Base-by-base conservation (phyloP, 2,888 invertebrate species). In the Opisthograptis luteolata region DNA sequence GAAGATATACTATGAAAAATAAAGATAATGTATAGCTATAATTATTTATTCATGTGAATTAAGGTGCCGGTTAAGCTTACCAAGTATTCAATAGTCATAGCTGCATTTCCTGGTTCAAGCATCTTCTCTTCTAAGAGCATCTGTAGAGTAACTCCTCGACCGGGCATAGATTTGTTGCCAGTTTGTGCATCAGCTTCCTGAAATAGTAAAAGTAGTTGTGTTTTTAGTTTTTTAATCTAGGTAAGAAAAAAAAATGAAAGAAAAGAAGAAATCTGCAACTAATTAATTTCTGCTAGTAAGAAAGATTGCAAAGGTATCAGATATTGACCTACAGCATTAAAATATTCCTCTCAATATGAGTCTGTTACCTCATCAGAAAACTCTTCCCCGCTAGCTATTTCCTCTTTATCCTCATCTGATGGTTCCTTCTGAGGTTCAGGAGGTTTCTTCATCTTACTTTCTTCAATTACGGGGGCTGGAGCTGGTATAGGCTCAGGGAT, bases 51-150 rank as follows among this genome's bases (percentile, higher is more conserved):
- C n/a, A n/a, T n/a, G n/a, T n/a, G n/a, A n/a, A n/a, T n/a, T n/a
- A n/a, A n/a, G n/a, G n/a, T n/a, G n/a, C n/a, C n/a, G n/a, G n/a
- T 10, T 3, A 8, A 8, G 45, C 14, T 64, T 91, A 96, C 96
- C 92, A 97, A 91, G 86, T 97, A 97, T 80, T 97, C 97, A 68
- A 97, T 96, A 39, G 97, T 95, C 94, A 98, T 95, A 41, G 95
- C 92, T 28, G 95, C 96, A 73, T 93, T 94, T 28, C 97, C 97
- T 32, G 97, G 95, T 70, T 95, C 94, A 54, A 97, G 91, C 74
- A 97, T 94, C 76, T 96, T 95, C 43, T 97, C 97, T 64, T 95
- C 93, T 74, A 98, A 91, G 34, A 98, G 89, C 93, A 96, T 97
- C 81, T 96, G 96, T 56, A 98, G 86, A 6, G 97, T 97, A 9